A percentile compares a stretch with the other conserved stretches of the same genome.
Conservation (phyloP, 2,113 vertebrate species). For the Tichodroma muraria region DNA sequence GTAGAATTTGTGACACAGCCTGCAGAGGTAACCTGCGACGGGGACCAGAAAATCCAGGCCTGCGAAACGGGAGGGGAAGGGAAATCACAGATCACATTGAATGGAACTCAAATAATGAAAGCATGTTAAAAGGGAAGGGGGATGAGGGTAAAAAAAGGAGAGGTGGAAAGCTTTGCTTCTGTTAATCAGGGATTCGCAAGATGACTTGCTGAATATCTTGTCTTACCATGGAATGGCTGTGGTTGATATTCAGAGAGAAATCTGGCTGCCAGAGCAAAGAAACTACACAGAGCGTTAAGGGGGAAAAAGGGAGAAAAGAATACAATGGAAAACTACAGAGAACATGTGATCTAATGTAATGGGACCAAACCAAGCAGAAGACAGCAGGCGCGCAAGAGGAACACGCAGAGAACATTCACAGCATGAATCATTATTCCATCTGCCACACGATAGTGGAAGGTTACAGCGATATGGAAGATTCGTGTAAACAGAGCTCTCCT, state of each 20-base stretch:
- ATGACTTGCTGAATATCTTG: conserved; percentile 54
- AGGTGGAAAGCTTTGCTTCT: conserved; percentile 44
- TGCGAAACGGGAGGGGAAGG: conserved; percentile 67
- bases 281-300: conserved; percentile 23
- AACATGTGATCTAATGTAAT: conserved; percentile 54
- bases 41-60: conserved; percentile 91
- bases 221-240: conserved; percentile 48
- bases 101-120: conserved; percentile 58
- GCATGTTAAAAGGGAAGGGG: conserved; percentile 42
- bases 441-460: conserved; percentile 55
- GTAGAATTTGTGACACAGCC: conserved; percentile 92
- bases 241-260: conserved; percentile 55
- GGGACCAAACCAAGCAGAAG: conserved; percentile 57
- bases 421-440: conserved; percentile 63
- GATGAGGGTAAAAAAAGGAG: not conserved
- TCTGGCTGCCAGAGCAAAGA: conserved; percentile 50
- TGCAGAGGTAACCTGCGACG: conserved; percentile 90
- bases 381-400: conserved; percentile 51
- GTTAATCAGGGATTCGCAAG: conserved; percentile 37
- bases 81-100: conserved; percentile 69
- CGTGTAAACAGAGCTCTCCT: conserved; percentile 40
- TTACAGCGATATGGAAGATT: conserved; percentile 33
- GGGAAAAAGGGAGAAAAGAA: not conserved
- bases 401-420: conserved; percentile 61
- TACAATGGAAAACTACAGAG: conserved; percentile 62